Conservation (phyloP, 2,113 vertebrate species). For the Plotosus lineatus region DNA sequence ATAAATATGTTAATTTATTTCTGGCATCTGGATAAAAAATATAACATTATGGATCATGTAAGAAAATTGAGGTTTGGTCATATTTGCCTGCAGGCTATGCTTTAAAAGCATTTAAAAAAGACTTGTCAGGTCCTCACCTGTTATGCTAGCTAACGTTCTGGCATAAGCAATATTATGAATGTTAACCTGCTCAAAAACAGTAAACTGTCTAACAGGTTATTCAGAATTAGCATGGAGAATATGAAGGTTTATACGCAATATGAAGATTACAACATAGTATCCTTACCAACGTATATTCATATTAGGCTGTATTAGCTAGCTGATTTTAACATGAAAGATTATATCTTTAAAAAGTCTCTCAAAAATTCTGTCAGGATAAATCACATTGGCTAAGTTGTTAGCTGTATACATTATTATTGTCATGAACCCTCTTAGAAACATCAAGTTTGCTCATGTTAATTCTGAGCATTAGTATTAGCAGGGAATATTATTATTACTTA, state of each 20-base stretch:
- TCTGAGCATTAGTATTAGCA: background rate
- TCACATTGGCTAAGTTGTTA: background rate
- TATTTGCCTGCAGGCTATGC: background rate
- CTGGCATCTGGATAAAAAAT: background rate
- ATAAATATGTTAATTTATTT: background rate
- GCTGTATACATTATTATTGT: too few species aligned
- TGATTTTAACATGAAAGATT: too few species aligned
- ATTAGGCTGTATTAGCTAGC: too few species aligned
- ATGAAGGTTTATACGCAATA: background rate
- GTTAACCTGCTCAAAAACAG: too few species aligned
- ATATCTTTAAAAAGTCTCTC: background rate
- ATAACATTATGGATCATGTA: background rate
- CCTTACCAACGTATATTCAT: too few species aligned
- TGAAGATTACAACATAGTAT: too few species aligned
- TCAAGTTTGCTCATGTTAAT: background rate
- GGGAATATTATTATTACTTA: background rate
- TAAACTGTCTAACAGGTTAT: too few species aligned
- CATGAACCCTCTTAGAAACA: background rate
- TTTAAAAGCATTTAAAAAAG: too few species aligned
- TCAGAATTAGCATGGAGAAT: background rate
- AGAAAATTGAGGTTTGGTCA: background rate
- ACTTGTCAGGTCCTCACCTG: too few species aligned
- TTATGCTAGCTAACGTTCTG: too few species aligned
- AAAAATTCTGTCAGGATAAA: background rate
- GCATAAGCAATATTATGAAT: too few species aligned